Evolutionary conservation across 2,797 vertebrate genomes (phyloP).

Genomic region (Hippopotamyrus pictus): DNA sequence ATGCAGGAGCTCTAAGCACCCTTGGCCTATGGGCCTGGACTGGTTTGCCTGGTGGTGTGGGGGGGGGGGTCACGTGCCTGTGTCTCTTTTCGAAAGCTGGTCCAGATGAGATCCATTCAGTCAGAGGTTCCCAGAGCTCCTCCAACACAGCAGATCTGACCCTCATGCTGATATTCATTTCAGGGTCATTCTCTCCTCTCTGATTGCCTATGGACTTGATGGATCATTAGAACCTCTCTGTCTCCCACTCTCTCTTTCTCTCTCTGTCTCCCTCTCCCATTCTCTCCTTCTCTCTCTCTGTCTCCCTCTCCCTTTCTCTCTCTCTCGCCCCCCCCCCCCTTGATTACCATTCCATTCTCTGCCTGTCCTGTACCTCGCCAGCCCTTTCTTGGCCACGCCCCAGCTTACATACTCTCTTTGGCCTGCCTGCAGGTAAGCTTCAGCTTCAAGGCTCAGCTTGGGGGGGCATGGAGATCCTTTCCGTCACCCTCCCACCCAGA

Average conservation of each 20-base stretch:
- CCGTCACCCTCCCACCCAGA: neutral
- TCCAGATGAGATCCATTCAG: neutral
- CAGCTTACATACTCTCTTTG: slow-evolving; percentile 77
- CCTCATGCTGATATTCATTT: neutral
- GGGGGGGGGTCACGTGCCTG: neutral
- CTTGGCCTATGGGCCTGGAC: neutral
- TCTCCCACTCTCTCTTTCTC: neutral
- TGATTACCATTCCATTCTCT: slow-evolving; percentile 31
- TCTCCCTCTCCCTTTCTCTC: too few species aligned
- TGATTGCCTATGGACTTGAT: neutral
- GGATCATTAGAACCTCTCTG: neutral
- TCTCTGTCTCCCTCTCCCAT: neutral
- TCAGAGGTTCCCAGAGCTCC: neutral
- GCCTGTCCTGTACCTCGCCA: slow-evolving; percentile 42
- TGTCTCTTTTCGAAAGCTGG: neutral
- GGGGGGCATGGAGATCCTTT: neutral
- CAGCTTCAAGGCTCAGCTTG: neutral
- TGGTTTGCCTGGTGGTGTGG: neutral
- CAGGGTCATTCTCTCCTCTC: neutral
- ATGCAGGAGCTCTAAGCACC: neutral
- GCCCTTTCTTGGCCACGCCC: slow-evolving; percentile 68
- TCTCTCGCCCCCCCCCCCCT: neutral
- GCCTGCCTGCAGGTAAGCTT: slow-evolving; percentile 64
- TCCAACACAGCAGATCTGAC: neutral
- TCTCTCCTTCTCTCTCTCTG: neutral